Conservation (phyloP, 2,888 invertebrate species). For the Pristionchus entomophagus region DNA sequence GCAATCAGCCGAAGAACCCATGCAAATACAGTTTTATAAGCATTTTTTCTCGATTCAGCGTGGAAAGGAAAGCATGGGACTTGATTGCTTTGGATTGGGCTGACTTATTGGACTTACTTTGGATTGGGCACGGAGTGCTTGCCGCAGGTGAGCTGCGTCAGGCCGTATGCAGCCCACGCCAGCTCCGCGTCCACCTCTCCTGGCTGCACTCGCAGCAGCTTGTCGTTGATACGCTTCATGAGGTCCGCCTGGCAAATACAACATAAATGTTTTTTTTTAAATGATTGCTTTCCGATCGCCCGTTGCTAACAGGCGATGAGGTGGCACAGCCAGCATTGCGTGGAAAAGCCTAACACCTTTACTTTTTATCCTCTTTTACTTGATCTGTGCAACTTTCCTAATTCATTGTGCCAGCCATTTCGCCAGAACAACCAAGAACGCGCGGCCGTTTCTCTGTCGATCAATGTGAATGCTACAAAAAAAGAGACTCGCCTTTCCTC, state of each 20-base stretch:
- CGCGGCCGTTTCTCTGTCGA: not conserved
- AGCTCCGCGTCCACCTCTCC: not conserved
- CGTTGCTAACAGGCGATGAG: no score
- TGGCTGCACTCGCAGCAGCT: not conserved
- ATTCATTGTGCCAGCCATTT: no score
- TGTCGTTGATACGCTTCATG: not conserved
- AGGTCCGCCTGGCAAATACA: constrained; percentile 4
- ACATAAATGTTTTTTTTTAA: not conserved
- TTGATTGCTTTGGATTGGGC: no score
- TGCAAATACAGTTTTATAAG: no score
- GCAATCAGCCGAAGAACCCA: no score
- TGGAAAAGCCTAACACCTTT: no score
- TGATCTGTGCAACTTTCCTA: no score
- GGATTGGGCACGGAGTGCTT: constrained; percentile 8
- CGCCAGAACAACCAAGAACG: not conserved
- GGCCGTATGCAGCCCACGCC: constrained; percentile 18
- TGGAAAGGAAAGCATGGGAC: no score
- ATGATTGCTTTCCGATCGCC: no score
- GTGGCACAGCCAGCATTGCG: no score
- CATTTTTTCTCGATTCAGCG: no score
- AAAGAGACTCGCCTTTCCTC: constrained; percentile 19
- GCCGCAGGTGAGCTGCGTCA: not conserved
- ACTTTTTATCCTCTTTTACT: no score
- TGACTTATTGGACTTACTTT: not conserved
- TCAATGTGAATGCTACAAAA: not conserved